A percentile compares a stretch with the other conserved stretches of the same genome.
phyloP scores from a whole-genome alignment of 2,113 vertebrate species.

The Antennarius striatus region DNA sequence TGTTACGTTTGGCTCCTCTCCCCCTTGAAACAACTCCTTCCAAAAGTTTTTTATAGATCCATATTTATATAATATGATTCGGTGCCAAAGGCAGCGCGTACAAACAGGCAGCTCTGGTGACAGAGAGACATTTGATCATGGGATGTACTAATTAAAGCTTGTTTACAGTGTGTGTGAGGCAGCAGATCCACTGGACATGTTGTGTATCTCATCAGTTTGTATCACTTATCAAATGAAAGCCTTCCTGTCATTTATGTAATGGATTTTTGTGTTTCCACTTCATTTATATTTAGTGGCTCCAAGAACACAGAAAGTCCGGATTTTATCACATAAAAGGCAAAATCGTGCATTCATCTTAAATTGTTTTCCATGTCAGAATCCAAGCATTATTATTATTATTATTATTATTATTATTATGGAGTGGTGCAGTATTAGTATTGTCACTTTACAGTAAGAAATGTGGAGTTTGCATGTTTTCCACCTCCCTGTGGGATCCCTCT shows the following conservation, averaged over 20 bases:
- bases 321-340: no score
- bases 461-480: no score
- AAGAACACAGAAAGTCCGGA: no score
- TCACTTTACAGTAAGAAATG: no score
- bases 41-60: constrained; percentile 13
- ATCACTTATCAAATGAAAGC: background rate
- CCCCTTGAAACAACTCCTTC: constrained; percentile 5
- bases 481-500: no score
- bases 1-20: constrained; percentile 3
- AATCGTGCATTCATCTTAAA: background rate
- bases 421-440: no score
- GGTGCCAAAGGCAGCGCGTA: constrained; percentile 5
- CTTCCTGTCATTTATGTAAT: background rate
- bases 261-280: background rate
- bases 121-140: constrained; percentile 29
- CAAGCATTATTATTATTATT: no score
- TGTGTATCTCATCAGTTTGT: background rate
- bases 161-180: constrained; percentile 37
- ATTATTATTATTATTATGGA: no score
- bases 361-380: no score
- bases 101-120: constrained; percentile 53
- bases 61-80: constrained; percentile 22
- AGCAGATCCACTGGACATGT: background rate
- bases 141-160: constrained; percentile 48
- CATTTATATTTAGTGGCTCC: no score